Evolutionary conservation across 2,113 vertebrate genomes (phyloP), one percentile per base, ranked within the genome.

Genomic region (Meles meles): DNA sequence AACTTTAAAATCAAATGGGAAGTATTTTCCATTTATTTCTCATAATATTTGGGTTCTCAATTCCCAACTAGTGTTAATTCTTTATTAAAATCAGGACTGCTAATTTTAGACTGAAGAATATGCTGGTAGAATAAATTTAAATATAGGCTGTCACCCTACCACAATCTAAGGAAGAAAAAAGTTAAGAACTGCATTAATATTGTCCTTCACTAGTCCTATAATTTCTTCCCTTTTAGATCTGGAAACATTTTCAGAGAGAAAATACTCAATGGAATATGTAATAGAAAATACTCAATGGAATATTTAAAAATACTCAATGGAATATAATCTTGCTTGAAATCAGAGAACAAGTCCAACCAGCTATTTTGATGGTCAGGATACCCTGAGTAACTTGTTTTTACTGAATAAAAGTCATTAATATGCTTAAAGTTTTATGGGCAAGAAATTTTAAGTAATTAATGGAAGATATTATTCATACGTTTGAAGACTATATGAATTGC

Each of bases 21-120:
- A 96, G 79, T 57, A 74, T 47, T 86, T 96, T 71, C 34, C 39
- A 95, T 37, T 92, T 83, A 87, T 72, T 94, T 94, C 27, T 94
- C 39, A 85, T 6, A 91, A 85, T 63, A 94, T 74, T 67, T 91
- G 63, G 6, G 37, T 55, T 83, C 23, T 96, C 34, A 79, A 31
- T 91, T 97, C 37, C 9, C 39, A 96, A 67, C 20, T 61, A 59
- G 14, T 14, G 80, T 2, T 23, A 97, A 86, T 31, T 82, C 83
- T 96, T 74, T 37, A 92, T 92, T 97, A 84, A 76, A 92, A 86
- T 47, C 37, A 88, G 55, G 65, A 83, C 7, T 67, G 55, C 37
- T 88, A 34, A 49, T 74, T 93, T 87, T 77, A 88, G 29, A 72
- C 15, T 52, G 27, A 92, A 55, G 49, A 93, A 65, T 57, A 84